Conservation (phyloP, 2,113 vertebrate species). For the Mobula birostris region DNA sequence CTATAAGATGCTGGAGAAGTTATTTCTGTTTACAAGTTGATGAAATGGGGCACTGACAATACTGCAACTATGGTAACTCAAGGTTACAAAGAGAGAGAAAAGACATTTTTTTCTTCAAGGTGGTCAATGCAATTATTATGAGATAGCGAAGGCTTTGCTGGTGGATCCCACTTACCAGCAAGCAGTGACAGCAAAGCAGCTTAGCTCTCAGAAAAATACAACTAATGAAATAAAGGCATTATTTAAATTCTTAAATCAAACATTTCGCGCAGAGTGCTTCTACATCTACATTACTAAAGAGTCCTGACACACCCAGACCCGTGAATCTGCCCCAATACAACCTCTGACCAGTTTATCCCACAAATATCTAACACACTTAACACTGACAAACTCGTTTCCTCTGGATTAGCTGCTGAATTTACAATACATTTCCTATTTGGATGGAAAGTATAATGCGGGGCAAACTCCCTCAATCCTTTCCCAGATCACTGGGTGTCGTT, state of each 20-base stretch:
- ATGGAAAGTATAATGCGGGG: background rate
- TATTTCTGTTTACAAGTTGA: background rate
- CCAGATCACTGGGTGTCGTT: background rate
- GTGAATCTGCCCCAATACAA: background rate
- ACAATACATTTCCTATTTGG: background rate
- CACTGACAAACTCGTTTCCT: background rate
- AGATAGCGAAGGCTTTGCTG: background rate
- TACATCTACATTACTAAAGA: too few relatives aligned
- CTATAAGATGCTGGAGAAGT: background rate
- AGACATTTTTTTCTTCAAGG: background rate
- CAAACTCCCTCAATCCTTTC: background rate
- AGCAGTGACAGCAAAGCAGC: background rate
- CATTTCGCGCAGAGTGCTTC: background rate
- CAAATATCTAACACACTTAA: background rate
- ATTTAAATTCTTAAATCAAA: background rate
- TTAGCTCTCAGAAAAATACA: background rate
- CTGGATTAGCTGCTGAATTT: too few relatives aligned
- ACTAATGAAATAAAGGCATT: background rate
- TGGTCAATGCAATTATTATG: background rate
- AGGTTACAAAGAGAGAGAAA: background rate
- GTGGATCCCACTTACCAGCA: background rate
- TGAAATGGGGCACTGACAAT: background rate
- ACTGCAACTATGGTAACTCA: background rate
- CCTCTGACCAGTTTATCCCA: background rate
- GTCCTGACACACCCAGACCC: background rate